phyloP scores from a whole-genome alignment of 1,140 invertebrate species.

The Scaptomyza hsui region DNA sequence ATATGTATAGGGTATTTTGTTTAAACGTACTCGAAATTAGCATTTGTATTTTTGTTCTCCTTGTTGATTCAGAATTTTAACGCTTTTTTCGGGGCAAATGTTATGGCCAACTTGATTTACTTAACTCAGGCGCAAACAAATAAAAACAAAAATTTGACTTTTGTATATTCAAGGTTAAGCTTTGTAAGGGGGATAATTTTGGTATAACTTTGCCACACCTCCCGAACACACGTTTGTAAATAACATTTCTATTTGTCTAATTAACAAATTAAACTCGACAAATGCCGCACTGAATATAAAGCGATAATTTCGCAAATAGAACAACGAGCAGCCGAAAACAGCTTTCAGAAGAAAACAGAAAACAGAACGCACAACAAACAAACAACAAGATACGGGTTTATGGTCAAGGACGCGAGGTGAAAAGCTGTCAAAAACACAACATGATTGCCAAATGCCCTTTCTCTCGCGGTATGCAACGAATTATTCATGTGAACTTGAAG shows the following conservation, averaged over 20 bases:
- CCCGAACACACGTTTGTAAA: slow-evolving; percentile 1
- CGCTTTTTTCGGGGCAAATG: slow-evolving; percentile 41
- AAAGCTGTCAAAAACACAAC: neutral
- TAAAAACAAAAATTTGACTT: slow-evolving; percentile 7
- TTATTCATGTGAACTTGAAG: slow-evolving; percentile 15
- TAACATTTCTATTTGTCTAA: slow-evolving; percentile 69
- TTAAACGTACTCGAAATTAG: slow-evolving; percentile 59
- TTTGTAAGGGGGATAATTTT: neutral
- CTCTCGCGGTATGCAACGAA: neutral
- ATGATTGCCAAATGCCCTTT: slow-evolving; percentile 12
- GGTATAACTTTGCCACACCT: too few species aligned
- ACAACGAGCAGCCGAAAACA: slow-evolving; percentile 40
- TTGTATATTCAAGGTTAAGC: slow-evolving; percentile 24
- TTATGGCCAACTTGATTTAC: slow-evolving; percentile 53
- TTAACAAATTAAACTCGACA: slow-evolving; percentile 71
- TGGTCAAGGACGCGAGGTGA: slow-evolving; percentile 62
- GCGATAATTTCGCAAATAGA: slow-evolving; percentile 64
- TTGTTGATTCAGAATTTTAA: slow-evolving; percentile 65
- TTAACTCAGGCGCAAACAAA: slow-evolving; percentile 23
- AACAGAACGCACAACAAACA: slow-evolving; percentile 4
- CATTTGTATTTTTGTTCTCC: slow-evolving; percentile 34
- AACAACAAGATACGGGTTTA: slow-evolving; percentile 59
- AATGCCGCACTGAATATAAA: slow-evolving; percentile 62
- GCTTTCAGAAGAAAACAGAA: slow-evolving; percentile 49
- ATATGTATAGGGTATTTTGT: slow-evolving; percentile 27